A percentile compares a stretch with the other conserved stretches of the same genome.
These are phyloP conservation scores for Sitta carolinensis DNA, from an alignment of 2,797 vertebrate species.

Conservation along the genomic window DNA sequence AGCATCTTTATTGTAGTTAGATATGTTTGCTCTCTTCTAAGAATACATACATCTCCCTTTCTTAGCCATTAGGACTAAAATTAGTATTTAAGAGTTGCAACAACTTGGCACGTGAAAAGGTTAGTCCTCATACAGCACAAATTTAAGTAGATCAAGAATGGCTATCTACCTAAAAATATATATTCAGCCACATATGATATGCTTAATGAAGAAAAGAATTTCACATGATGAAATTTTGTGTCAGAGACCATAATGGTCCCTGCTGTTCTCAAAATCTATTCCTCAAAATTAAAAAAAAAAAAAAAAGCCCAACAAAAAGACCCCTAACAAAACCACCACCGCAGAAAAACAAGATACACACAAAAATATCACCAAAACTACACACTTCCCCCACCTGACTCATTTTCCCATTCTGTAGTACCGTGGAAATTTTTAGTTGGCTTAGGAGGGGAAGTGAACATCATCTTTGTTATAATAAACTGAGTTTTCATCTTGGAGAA, in stretches of 20 bases:
- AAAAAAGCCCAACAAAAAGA: background rate
- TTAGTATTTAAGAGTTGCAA: background rate
- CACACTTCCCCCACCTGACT: background rate
- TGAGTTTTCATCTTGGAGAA: background rate
- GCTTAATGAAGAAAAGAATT: background rate
- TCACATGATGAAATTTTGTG: background rate
- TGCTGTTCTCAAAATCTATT: background rate
- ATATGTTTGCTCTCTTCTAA: background rate
- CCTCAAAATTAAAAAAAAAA: background rate
- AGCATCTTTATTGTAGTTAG: background rate
- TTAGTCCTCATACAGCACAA: background rate
- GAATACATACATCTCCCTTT: background rate
- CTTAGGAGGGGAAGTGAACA: background rate
- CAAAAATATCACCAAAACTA: background rate
- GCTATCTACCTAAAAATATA: background rate
- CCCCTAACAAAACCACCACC: background rate
- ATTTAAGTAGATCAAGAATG: background rate
- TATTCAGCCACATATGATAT: background rate
- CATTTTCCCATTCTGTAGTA: background rate
- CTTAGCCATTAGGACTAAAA: background rate
- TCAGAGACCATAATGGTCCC: background rate
- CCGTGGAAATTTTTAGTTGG: background rate
- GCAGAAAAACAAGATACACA: background rate
- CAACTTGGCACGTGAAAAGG: background rate
- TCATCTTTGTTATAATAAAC: background rate